Conservation (phyloP, 2,797 vertebrate genomes). For the Acipenser oxyrinchus region DNA sequence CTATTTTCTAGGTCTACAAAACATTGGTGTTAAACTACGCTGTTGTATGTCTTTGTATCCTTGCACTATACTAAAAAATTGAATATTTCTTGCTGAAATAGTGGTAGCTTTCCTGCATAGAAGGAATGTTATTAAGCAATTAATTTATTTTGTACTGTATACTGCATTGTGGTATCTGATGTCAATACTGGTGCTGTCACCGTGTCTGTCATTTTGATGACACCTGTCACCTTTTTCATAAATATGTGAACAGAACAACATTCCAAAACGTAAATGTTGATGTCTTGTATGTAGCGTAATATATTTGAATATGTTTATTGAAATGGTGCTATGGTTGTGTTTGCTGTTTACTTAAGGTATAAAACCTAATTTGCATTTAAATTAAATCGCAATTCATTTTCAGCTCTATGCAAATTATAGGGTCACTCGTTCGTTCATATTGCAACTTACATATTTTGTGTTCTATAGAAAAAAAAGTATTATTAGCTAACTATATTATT, state of each 20-base stretch:
- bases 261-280: slow-evolving; percentile 29
- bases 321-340: slow-evolving; percentile 54
- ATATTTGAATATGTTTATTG: slow-evolving; percentile 58
- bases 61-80: neutral
- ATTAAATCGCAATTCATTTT: slow-evolving; percentile 60
- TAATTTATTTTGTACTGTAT: slow-evolving; percentile 36
- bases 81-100: neutral
- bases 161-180: slow-evolving; percentile 31
- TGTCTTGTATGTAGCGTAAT: slow-evolving; percentile 46
- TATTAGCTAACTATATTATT: slow-evolving; percentile 32
- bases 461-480: slow-evolving; percentile 17
- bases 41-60: neutral
- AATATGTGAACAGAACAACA: slow-evolving; percentile 26
- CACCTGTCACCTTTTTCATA: slow-evolving; percentile 31
- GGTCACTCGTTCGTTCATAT: slow-evolving; percentile 44
- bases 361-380: slow-evolving; percentile 68
- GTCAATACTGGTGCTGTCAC: slow-evolving; percentile 21
- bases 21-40: neutral
- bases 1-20: no score
- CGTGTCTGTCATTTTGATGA: slow-evolving; percentile 17
- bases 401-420: slow-evolving; percentile 50
- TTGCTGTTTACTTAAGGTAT: slow-evolving; percentile 60
- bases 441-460: slow-evolving; percentile 40
- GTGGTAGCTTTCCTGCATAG: slow-evolving; percentile 18
- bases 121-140: slow-evolving; percentile 28